Conservation (phyloP, 2,888 invertebrate genomes). For the Hydroisotoma schaefferi region DNA sequence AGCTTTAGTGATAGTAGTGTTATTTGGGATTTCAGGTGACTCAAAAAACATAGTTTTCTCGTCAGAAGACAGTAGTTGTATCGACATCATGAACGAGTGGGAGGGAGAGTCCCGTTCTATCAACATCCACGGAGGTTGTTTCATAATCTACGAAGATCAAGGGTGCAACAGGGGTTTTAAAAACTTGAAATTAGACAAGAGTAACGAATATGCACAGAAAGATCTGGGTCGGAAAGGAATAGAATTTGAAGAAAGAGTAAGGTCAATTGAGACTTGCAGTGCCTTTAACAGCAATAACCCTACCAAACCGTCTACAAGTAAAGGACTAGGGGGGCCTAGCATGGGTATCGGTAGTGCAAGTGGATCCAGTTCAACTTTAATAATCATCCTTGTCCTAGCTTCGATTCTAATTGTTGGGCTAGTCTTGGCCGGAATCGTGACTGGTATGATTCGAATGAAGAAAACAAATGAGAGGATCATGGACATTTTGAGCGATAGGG, state of each 20-base stretch:
- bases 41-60: neutral
- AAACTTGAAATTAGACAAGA: neutral
- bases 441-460: constrained; percentile 8
- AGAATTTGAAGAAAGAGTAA: constrained; percentile 14
- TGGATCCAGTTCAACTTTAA: neutral
- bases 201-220: neutral
- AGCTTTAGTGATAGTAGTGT: neutral
- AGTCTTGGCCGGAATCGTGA: constrained; percentile 3
- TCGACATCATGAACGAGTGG: constrained; percentile 9
- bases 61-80: constrained; percentile 1
- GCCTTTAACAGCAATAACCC: neutral
- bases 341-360: neutral
- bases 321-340: neutral
- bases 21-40: neutral
- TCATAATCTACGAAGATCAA: constrained; percentile 8
- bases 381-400: constrained; percentile 12
- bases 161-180: constrained; percentile 1
- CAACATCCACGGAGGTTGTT: neutral
- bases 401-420: constrained; percentile 12
- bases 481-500: constrained; percentile 14
- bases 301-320: too few species aligned
- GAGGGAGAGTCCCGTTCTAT: constrained; percentile 9
- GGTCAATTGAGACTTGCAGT: constrained; percentile 15
- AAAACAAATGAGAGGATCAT: constrained; percentile 7
- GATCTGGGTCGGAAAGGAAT: neutral